These are phyloP conservation scores for Carassius carassius DNA, from an alignment of 2,113 vertebrate species.

Conservation along the genomic window DNA sequence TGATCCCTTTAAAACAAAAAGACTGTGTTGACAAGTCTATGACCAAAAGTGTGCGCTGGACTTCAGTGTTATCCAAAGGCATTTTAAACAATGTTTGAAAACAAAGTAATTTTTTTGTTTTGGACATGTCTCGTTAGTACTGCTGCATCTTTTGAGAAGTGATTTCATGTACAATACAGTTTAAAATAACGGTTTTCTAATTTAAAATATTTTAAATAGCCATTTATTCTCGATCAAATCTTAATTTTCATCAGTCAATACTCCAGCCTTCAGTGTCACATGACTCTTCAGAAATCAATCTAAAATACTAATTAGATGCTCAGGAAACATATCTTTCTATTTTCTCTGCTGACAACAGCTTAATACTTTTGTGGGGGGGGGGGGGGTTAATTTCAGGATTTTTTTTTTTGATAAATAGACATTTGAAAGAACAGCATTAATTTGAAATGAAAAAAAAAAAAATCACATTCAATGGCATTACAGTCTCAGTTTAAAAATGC, in stretches of 20 bases:
- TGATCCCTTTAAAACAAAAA: neutral
- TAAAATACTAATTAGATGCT: neutral
- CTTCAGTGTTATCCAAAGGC: neutral
- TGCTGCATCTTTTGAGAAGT: neutral
- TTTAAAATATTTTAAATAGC: neutral
- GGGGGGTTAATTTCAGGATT: no score
- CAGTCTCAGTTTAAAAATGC: neutral
- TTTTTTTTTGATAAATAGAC: neutral
- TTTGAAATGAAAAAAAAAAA: neutral
- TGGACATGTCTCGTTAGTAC: no score
- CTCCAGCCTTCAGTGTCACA: neutral
- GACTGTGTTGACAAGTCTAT: neutral
- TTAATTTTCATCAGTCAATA: neutral
- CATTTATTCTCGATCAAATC: neutral
- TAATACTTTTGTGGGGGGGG: neutral
- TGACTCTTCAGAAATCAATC: neutral
- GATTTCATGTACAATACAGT: neutral
- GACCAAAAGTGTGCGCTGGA: neutral
- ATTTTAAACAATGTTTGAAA: no score
- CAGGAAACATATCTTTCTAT: neutral
- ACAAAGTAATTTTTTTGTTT: no score
- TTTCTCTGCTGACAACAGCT: neutral
- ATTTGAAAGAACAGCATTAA: neutral
- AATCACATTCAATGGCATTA: neutral
- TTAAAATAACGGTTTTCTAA: neutral